phyloP scores from a whole-genome alignment of 2,888 invertebrate genomes.

The Agrilus biguttatus region DNA sequence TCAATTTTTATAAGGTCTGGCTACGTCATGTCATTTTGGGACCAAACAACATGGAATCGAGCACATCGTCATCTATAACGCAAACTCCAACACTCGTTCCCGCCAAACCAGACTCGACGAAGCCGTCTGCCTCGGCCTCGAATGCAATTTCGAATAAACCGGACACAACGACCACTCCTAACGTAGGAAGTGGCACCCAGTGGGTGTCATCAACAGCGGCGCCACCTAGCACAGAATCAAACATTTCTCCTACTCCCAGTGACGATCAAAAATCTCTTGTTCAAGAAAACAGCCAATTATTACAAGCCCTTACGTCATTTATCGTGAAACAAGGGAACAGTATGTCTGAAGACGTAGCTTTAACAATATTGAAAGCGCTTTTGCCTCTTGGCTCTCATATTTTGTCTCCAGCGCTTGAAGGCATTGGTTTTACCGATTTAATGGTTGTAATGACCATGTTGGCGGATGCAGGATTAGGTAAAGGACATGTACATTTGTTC shows the following conservation, averaged over 20 bases:
- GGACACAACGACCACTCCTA: conserved; percentile 8
- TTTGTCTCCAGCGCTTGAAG: conserved; percentile 47
- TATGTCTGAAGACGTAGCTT: conserved; percentile 44
- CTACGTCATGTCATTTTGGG: conserved; percentile 51
- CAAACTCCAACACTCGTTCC: conserved; percentile 37
- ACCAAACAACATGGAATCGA: conserved; percentile 28
- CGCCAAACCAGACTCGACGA: conserved; percentile 25
- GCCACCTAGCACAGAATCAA: conserved; percentile 15
- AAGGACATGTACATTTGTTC: conserved; percentile 68
- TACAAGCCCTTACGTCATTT: conserved; percentile 56
- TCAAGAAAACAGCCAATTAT: conserved; percentile 54
- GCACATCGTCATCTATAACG: conserved; percentile 35
- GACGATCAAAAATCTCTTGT: conserved; percentile 37
- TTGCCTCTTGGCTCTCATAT: conserved; percentile 57
- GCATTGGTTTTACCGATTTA: conserved; percentile 62
- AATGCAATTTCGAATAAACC: not conserved
- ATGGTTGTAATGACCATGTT: conserved; percentile 67
- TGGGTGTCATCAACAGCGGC: conserved; percentile 24
- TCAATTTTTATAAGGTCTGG: conserved; percentile 28
- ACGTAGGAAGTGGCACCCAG: conserved; percentile 19
- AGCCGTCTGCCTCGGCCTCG: not conserved
- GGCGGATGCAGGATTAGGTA: conserved; percentile 71
- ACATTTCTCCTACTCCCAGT: conserved; percentile 23
- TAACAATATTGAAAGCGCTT: conserved; percentile 54
- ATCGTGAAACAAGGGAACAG: conserved; percentile 54